Evolutionary conservation across 2,113 vertebrate genomes (phyloP).

Genomic region (Bos javanicus): DNA sequence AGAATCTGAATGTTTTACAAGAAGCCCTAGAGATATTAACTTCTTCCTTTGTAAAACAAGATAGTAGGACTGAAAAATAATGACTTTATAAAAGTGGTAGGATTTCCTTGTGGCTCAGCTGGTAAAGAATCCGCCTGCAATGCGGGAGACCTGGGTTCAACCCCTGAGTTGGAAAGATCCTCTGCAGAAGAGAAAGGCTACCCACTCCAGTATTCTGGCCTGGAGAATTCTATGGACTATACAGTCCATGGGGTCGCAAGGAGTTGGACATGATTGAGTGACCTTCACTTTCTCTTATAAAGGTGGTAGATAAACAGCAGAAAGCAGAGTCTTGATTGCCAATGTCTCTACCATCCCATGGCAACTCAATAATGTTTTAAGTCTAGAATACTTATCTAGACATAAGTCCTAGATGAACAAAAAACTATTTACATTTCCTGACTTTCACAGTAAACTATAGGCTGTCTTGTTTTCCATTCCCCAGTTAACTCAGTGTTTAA

Average conservation of each 20-base stretch:
- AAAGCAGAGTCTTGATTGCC: not conserved
- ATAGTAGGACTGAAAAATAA: not conserved
- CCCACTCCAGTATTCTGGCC: not conserved
- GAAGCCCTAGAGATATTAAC: not conserved
- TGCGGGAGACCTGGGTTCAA: not conserved
- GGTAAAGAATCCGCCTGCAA: fast-evolving
- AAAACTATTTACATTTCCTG: not conserved
- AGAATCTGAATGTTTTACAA: not conserved
- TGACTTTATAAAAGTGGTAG: not conserved
- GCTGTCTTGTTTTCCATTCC: not conserved
- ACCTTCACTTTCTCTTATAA: not conserved
- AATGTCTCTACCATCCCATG: not conserved
- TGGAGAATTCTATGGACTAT: not conserved
- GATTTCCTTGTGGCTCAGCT: not conserved
- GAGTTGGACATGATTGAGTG: not conserved
- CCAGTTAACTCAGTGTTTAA: not conserved
- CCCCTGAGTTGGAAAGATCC: not conserved
- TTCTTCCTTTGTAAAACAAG: not conserved
- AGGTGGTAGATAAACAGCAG: not conserved
- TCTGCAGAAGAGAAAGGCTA: not conserved
- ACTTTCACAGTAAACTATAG: not conserved
- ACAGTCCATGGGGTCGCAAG: not conserved
- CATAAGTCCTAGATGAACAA: not conserved
- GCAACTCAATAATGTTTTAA: not conserved
- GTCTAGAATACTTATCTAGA: not conserved